Base-by-base conservation (phyloP, 2,113 vertebrate genomes). In the Oophaga pumilio region DNA sequence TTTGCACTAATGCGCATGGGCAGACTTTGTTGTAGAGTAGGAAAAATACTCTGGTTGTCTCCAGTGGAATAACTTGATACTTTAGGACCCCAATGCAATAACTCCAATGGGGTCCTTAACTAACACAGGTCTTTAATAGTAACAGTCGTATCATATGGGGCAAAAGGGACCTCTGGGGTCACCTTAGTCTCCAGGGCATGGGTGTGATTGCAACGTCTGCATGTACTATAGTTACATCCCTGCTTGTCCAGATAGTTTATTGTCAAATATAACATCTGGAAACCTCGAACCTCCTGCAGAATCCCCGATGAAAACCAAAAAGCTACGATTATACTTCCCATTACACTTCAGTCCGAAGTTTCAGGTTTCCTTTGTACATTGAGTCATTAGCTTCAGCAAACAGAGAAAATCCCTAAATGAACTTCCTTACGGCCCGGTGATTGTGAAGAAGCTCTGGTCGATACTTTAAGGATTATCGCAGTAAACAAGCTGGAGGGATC, bases 381-480 rank as follows among this genome's bases (percentile, higher is more conserved):
- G 33, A 64, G 57, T 62, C 57, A 62, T 81, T 81, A 74, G 2
- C 56, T 59, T 59, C 24, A 33, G 78, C 74, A 76, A 76, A 53
- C 49, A 77, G 76, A 77, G 76, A 77, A 77, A 77, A 77, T 49
- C 79, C 57, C 50, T 33, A 82, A 64, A 64, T 43, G 78, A 80
- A 33, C 57, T 68, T 24, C 0, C 8, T 60, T 80, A 60, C 77
- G n/a, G 17, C 20, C 24, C 12, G 14, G 15, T 22, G 59, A 66
- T 52, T 8, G 18, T 17, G 20, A 22, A 53, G 52, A 26, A 53
- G 22, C 0, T 73, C 69, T 73, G 71, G 26, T 60, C 77, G 7
- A 57, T 68, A 64, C 57, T 82, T 78, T n/a, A 76, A n/a, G 59
- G 57, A 76, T 76, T 50, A 85, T 85, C 76, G 26, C 60, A 85